Conservation (phyloP, 2,113 vertebrate species). For the Sisor rabdophorus region DNA sequence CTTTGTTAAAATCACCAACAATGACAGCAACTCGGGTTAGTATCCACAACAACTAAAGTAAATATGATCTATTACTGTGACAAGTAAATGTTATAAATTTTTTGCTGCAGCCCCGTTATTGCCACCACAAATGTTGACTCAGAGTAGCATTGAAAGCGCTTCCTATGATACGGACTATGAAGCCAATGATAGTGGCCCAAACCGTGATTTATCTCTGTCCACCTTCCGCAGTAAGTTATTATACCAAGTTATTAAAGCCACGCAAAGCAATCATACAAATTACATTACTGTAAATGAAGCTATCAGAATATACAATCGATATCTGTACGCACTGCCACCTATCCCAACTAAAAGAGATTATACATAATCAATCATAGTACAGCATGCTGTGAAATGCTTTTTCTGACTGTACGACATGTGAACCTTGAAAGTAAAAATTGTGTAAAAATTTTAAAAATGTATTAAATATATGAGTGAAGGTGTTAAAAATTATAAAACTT, state of each 20-base stretch:
- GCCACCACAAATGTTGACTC: constrained; percentile 52
- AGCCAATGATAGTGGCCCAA: constrained; percentile 48
- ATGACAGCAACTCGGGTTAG: constrained; percentile 46
- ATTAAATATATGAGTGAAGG: no score
- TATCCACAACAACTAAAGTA: background rate
- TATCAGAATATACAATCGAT: no score
- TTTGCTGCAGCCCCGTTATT: constrained; percentile 51
- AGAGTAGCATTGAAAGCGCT: constrained; percentile 60
- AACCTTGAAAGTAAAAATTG: no score
- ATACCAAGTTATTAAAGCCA: background rate
- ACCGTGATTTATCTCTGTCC: constrained; percentile 53
- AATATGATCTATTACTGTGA: background rate
- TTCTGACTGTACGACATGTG: no score
- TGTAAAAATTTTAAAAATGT: no score
- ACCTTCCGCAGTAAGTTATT: constrained; percentile 69
- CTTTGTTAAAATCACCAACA: constrained; percentile 56
- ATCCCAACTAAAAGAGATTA: background rate
- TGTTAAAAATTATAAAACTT: no score
- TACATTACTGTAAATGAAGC: background rate
- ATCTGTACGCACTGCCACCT: background rate
- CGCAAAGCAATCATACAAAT: background rate
- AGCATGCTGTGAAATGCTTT: no score
- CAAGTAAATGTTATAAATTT: background rate
- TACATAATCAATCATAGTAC: no score
- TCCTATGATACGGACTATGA: constrained; percentile 66